Evolutionary conservation across 2,888 invertebrate species (phyloP).

Genomic region (Amphipoea oculea): DNA sequence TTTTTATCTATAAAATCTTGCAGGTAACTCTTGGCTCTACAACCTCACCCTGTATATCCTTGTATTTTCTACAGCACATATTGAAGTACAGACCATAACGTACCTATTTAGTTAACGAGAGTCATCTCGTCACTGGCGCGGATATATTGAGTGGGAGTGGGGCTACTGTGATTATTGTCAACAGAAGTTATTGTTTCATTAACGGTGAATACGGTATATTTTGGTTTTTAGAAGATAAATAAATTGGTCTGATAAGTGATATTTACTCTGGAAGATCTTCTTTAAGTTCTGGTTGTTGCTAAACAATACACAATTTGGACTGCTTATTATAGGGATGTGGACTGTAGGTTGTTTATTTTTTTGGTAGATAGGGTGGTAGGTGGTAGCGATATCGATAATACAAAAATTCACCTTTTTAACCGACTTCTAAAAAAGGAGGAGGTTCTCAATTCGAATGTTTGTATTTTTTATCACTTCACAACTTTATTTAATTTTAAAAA

Average conservation of each 20-base stretch:
- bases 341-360: no score
- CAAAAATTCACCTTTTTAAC: no score
- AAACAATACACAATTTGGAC: neutral
- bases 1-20: neutral
- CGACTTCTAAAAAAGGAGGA: no score
- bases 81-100: slow-evolving; percentile 84
- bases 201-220: slow-evolving; percentile 72
- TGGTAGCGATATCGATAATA: no score
- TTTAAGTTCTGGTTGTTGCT: neutral
- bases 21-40: neutral
- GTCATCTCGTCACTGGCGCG: slow-evolving; percentile 78
- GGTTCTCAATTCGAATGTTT: no score
- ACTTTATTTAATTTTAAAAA: no score
- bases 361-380: no score
- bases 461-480: no score
- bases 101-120: slow-evolving; percentile 87
- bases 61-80: slow-evolving; percentile 84
- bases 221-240: neutral
- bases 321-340: neutral
- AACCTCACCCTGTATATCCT: slow-evolving; percentile 58
- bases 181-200: slow-evolving; percentile 87
- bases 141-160: slow-evolving; percentile 73
- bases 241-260: neutral
- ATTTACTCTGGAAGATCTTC: neutral
- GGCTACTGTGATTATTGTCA: slow-evolving; percentile 71